A percentile compares a stretch with the other conserved stretches of the same genome.
Evolutionary conservation across 1,140 invertebrate species (phyloP).

Genomic region (Aethina tumida): DNA sequence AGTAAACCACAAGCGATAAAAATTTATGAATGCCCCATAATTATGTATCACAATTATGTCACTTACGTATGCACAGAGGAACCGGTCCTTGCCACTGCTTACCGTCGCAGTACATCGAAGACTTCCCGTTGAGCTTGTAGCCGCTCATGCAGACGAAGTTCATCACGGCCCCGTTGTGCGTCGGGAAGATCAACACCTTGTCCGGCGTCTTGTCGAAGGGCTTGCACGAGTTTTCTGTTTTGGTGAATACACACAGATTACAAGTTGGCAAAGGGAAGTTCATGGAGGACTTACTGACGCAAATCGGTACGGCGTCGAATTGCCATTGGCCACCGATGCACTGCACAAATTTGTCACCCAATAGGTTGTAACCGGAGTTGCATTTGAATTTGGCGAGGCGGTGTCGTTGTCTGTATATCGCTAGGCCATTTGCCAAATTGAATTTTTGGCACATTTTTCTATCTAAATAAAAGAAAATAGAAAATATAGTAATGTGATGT

Average conservation of each 20-base stretch:
- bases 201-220: constrained; percentile 23
- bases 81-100: constrained; percentile 47
- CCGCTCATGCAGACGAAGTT: constrained; percentile 55
- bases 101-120: constrained; percentile 54
- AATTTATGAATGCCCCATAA: background rate
- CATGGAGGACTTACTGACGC: constrained; percentile 30
- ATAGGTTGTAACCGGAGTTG: constrained; percentile 24
- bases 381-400: constrained; percentile 27
- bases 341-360: constrained; percentile 26
- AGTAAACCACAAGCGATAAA: background rate
- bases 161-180: constrained; percentile 44
- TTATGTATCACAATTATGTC: background rate
- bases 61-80: constrained; percentile 50
- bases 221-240: constrained; percentile 16
- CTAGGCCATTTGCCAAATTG: constrained; percentile 20
- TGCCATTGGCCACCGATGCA: constrained; percentile 29
- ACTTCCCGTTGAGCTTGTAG: constrained; percentile 43
- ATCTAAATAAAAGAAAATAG: no score
- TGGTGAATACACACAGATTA: no score
- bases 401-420: constrained; percentile 20
- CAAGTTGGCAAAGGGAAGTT: constrained; percentile 3
- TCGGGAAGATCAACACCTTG: constrained; percentile 42
- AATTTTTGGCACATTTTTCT: constrained; percentile 12
- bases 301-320: constrained; percentile 21
- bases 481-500: no score